Evolutionary conservation across 2,797 vertebrate genomes (phyloP).

Genomic region (Megaceryle alcyon): DNA sequence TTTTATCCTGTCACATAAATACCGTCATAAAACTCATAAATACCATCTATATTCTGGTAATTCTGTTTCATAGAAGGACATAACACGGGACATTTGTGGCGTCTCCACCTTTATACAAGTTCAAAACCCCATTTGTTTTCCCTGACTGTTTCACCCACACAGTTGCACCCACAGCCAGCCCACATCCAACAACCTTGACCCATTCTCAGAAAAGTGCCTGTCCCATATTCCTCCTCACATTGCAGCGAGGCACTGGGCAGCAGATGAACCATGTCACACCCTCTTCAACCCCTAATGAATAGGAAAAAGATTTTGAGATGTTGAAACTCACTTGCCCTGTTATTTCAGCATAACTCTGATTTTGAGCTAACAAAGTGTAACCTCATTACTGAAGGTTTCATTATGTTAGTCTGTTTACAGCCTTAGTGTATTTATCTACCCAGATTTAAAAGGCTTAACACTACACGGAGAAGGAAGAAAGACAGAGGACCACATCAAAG

Average conservation of each 20-base stretch:
- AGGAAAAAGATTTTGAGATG: neutral
- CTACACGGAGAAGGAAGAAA: neutral
- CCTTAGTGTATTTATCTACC: neutral
- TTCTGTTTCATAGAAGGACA: neutral
- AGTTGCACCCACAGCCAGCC: accelerated
- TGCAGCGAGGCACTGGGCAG: neutral
- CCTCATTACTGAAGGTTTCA: neutral
- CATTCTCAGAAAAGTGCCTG: accelerated
- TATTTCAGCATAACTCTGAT: neutral
- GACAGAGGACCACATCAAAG: conserved; percentile 40
- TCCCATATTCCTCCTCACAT: accelerated
- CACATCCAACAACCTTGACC: neutral
- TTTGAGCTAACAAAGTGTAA: neutral
- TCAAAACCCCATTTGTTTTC: neutral
- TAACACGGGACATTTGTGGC: neutral
- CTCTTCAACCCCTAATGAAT: accelerated
- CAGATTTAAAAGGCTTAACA: conserved; percentile 1
- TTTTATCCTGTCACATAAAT: neutral
- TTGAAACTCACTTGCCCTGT: neutral
- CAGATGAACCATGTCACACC: neutral
- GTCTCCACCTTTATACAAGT: neutral
- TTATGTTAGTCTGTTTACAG: neutral
- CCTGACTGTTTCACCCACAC: accelerated
- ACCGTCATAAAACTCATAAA: neutral
- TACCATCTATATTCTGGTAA: neutral